Percentiles rank a stretch among this genome's conserved stretches.
Conservation (phyloP, 2,888 invertebrate genomes). For the Andrena bicolor region DNA sequence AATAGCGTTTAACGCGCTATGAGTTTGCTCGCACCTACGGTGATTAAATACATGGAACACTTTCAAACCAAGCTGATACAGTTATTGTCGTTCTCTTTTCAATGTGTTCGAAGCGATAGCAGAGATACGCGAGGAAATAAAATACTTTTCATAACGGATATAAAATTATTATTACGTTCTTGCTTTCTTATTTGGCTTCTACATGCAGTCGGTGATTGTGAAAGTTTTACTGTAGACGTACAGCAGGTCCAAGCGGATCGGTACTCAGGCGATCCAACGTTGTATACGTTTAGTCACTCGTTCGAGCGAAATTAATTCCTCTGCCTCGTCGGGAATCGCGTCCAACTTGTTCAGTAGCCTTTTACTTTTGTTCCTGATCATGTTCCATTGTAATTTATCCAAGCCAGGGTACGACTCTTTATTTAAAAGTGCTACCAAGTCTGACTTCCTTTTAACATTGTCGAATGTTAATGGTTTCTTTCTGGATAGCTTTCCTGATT, state of each 20-base stretch:
- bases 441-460: constrained; percentile 68
- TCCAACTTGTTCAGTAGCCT: constrained; percentile 80
- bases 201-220: not conserved
- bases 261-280: constrained; percentile 62
- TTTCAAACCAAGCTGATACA: not conserved
- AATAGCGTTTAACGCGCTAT: not conserved
- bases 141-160: constrained; percentile 6
- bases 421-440: constrained; percentile 63
- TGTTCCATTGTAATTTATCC: constrained; percentile 87
- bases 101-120: not conserved
- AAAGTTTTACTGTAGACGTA: not conserved
- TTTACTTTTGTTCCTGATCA: constrained; percentile 84
- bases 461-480: constrained; percentile 55
- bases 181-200: not conserved
- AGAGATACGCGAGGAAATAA: not conserved
- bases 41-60: constrained; percentile 30
- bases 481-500: not conserved
- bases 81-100: not conserved
- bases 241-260: not conserved
- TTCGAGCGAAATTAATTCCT: constrained; percentile 61
- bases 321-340: constrained; percentile 51
- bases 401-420: constrained; percentile 78
- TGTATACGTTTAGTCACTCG: constrained; percentile 66
- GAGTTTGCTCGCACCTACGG: not conserved
- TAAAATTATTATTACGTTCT: constrained; percentile 10